Conservation (phyloP, 2,113 vertebrate species). For the Coreoperca whiteheadi region DNA sequence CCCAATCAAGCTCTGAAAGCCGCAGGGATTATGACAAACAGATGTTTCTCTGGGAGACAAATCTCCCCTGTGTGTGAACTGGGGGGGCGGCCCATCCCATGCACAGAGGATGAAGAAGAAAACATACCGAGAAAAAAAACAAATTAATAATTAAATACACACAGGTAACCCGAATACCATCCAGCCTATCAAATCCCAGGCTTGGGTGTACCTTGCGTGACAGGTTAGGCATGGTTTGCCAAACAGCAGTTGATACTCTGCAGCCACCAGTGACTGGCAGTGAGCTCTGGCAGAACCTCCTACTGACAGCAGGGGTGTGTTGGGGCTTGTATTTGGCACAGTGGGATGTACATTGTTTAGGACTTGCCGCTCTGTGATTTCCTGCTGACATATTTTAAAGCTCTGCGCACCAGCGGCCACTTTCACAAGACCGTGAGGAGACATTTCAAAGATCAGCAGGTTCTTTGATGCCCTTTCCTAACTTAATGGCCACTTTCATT, state of each 20-base stretch:
- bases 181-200: slow-evolving; percentile 11
- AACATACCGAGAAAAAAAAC: too few species aligned
- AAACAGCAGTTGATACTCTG: slow-evolving; percentile 4
- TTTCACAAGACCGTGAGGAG: slow-evolving; percentile 30
- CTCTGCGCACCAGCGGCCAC: slow-evolving; percentile 23
- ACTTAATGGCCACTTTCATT: not conserved
- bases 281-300: slow-evolving; percentile 27
- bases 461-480: slow-evolving; percentile 2
- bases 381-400: slow-evolving; percentile 51
- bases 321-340: slow-evolving; percentile 66
- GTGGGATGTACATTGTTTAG: slow-evolving; percentile 46
- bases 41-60: slow-evolving; percentile 75
- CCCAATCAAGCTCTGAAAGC: slow-evolving; percentile 70
- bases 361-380: slow-evolving; percentile 15
- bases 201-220: slow-evolving; percentile 43
- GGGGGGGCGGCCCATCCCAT: not conserved
- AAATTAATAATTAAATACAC: too few species aligned
- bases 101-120: not conserved
- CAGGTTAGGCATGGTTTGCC: slow-evolving; percentile 58
- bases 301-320: slow-evolving; percentile 64
- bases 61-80: slow-evolving; percentile 34
- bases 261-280: slow-evolving; percentile 14
- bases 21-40: slow-evolving; percentile 77
- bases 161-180: slow-evolving; percentile 38
- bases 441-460: slow-evolving; percentile 21